Base-by-base conservation (phyloP, 2,113 vertebrate species). In the Ochotona curzoniae region DNA sequence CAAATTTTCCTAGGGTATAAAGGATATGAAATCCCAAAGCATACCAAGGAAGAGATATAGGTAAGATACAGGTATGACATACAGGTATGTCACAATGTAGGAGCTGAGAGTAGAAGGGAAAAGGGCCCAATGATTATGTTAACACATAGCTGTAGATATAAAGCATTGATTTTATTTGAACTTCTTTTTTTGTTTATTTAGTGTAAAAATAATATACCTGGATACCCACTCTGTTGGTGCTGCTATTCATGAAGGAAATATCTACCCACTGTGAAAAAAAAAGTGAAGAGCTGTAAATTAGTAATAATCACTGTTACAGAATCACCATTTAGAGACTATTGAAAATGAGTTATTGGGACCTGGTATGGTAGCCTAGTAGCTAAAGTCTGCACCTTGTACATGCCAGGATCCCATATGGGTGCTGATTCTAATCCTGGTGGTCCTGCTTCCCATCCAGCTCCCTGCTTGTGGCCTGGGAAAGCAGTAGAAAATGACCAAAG, bases 251-350 rank as follows among this genome's bases (percentile, higher is more conserved):
- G 70, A 57, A 78, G 57, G 63, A 83, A 90, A 54, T 5, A 84
- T 35, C 21, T 8, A 51, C 44, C 26, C 15, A 78, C 25, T 92
- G 35, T 57, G 1, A 20, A 76, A 47, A 17, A 20, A 82, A 38
- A 92, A 91, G 44, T 66, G 17, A 87, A 94, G 90, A 69, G 26
- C 38, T n/a, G 38, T 67, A 32, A 54, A 66, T 13, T 38, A 81
- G 30, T 38, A 83, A 51, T 7, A 17, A 51, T 7, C 75, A 93
- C 61, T 89, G 67, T 81, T 49, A 66, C 35, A 79, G 83, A 87
- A 38, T 51, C 25, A 80, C 80, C 49, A 69, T 23, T 44, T 44
- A 44, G 6, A 44, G 6, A 44, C 6, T 44, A 44, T 44, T 44
- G 71, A 95, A 73, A 76, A 75, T 44, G 18, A 91, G 20, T 81